Evolutionary conservation across 2,797 vertebrate genomes (phyloP).

Genomic region (Cuniculus paca): DNA sequence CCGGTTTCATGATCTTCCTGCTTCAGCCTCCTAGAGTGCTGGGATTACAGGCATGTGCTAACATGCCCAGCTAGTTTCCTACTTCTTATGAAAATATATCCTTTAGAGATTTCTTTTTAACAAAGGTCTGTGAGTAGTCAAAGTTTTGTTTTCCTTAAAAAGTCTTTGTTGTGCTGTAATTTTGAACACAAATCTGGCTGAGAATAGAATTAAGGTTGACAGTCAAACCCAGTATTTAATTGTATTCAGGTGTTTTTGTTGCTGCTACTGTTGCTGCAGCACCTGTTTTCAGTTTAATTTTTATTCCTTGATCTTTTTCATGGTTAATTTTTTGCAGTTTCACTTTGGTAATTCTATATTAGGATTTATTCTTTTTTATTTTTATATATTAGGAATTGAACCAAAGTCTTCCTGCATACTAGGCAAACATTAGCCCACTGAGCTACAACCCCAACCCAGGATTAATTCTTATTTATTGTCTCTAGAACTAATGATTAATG

Average conservation of each 20-base stretch:
- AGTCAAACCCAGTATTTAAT: constrained; percentile 9
- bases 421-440: neutral
- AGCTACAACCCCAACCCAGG: neutral
- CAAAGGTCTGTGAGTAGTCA: constrained; percentile 13
- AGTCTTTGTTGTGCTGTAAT: constrained; percentile 54
- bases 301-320: constrained; percentile 28
- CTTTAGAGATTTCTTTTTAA: neutral
- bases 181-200: constrained; percentile 26
- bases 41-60: neutral
- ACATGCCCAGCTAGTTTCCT: neutral
- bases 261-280: neutral
- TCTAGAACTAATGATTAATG: neutral
- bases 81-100: constrained; percentile 26
- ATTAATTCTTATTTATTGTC: neutral
- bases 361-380: neutral
- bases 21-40: neutral
- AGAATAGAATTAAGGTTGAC: constrained; percentile 25
- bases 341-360: neutral
- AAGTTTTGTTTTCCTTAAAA: constrained; percentile 49
- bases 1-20: neutral
- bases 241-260: constrained; percentile 32
- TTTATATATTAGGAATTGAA: neutral
- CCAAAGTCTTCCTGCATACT: neutral
- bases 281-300: constrained; percentile 32
- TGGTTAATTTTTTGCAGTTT: neutral